These are phyloP conservation scores for Leuciscus idus DNA, from an alignment of 2,113 vertebrate genomes.

Conservation along the genomic window DNA sequence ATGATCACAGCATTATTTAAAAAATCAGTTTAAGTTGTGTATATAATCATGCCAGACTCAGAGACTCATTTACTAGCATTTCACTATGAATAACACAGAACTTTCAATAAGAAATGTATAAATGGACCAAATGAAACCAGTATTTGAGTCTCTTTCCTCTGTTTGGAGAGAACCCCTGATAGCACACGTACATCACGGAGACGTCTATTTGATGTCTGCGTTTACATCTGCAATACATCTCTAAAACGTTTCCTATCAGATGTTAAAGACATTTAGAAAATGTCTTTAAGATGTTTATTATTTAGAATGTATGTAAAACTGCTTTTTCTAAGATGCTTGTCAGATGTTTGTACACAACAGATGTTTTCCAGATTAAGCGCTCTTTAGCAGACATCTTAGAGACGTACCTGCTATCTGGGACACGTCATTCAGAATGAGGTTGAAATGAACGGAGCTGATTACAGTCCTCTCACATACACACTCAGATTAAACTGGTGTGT, in stretches of 20 bases:
- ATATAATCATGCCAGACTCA: neutral
- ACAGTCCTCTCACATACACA: neutral
- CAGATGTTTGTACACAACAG: too few relatives aligned
- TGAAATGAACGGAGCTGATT: neutral
- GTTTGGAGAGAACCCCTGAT: neutral
- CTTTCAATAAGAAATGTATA: neutral
- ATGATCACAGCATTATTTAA: neutral
- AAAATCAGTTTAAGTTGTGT: neutral
- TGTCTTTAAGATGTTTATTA: too few relatives aligned
- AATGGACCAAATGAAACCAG: neutral
- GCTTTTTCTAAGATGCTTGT: too few relatives aligned
- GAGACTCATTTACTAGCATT: neutral
- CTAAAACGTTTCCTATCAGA: too few relatives aligned
- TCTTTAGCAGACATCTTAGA: too few relatives aligned
- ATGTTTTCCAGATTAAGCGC: too few relatives aligned
- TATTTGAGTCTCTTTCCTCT: neutral
- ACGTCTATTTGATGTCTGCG: too few relatives aligned
- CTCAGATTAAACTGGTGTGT: constrained; percentile 26
- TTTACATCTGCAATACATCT: too few relatives aligned
- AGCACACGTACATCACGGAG: too few relatives aligned
- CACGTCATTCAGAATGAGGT: neutral
- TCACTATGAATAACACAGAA: neutral
- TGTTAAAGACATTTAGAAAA: too few relatives aligned
- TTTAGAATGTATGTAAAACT: too few relatives aligned
- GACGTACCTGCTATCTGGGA: too few relatives aligned